Conservation (phyloP, 2,797 vertebrate species). For the Picus viridis region DNA sequence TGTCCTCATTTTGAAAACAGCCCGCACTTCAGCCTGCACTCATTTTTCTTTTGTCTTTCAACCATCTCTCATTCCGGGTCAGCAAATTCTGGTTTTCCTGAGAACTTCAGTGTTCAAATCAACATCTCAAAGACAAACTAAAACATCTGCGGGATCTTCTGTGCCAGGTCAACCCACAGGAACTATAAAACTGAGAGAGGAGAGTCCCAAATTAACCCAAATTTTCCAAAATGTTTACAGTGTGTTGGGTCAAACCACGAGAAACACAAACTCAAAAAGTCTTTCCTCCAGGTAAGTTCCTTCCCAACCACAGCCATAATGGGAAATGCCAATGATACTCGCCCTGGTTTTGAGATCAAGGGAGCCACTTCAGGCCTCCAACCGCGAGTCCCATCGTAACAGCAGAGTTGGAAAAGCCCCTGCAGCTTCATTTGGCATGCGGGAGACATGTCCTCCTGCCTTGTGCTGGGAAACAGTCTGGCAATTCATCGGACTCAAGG, state of each 20-base stretch:
- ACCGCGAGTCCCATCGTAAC: neutral
- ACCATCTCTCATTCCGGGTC: conserved; percentile 46
- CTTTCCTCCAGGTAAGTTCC: neutral
- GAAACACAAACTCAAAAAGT: neutral
- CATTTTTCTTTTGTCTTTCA: conserved; percentile 46
- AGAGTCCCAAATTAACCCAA: neutral
- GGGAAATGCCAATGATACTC: neutral
- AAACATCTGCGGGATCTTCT: conserved; percentile 34
- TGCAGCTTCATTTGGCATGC: neutral
- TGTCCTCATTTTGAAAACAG: neutral
- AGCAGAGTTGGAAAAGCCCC: neutral
- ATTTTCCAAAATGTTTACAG: neutral
- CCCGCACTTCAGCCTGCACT: conserved; percentile 11
- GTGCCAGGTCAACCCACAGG: neutral
- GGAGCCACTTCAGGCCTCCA: neutral
- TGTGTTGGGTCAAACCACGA: neutral
- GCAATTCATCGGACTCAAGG: neutral
- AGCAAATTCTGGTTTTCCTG: conserved; percentile 55
- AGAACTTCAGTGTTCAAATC: conserved; percentile 62
- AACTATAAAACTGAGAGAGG: neutral
- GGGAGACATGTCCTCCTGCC: neutral
- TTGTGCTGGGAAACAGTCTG: neutral
- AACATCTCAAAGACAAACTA: conserved; percentile 53
- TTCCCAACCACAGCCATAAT: neutral
- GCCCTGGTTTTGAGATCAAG: neutral